Conservation (phyloP, 2,113 vertebrate species). For the Phyllostomus hastatus region DNA sequence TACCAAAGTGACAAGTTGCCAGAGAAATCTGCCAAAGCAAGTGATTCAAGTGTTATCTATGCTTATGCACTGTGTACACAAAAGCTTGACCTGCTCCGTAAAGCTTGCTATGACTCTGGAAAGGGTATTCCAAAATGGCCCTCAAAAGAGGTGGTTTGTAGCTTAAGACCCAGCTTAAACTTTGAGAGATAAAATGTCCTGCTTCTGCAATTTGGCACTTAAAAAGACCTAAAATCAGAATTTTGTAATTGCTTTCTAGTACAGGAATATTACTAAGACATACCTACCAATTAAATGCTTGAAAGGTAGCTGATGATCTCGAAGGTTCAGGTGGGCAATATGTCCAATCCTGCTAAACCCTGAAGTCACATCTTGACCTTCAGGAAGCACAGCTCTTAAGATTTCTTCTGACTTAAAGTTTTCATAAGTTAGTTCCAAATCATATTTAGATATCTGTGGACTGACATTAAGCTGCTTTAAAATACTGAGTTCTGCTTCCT, state of each 20-base stretch:
- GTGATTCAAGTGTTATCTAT: neutral
- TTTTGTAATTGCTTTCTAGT: neutral
- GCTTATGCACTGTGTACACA: neutral
- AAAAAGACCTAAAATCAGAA: slow-evolving; percentile 44
- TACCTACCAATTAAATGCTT: slow-evolving; percentile 93
- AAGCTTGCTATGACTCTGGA: neutral
- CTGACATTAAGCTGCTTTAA: slow-evolving; percentile 82
- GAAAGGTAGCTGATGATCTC: slow-evolving; percentile 94
- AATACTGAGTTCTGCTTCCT: slow-evolving; percentile 80
- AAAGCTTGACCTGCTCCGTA: neutral
- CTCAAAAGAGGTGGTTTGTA: neutral
- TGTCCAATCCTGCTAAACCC: slow-evolving; percentile 96
- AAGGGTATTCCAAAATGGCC: neutral
- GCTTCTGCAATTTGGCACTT: neutral
- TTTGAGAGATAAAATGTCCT: neutral
- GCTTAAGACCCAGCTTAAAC: neutral
- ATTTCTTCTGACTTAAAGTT: slow-evolving; percentile 95
- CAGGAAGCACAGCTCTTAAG: slow-evolving; percentile 92
- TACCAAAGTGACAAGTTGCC: neutral
- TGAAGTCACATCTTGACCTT: slow-evolving; percentile 92
- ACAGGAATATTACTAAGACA: neutral
- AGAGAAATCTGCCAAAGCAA: slow-evolving; percentile 15
- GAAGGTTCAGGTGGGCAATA: slow-evolving; percentile 95
- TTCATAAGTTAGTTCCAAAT: slow-evolving; percentile 90
- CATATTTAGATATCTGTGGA: slow-evolving; percentile 82